Evolutionary conservation across 2,113 vertebrate species (phyloP).

Genomic region (Dendrocopos noguchii): DNA sequence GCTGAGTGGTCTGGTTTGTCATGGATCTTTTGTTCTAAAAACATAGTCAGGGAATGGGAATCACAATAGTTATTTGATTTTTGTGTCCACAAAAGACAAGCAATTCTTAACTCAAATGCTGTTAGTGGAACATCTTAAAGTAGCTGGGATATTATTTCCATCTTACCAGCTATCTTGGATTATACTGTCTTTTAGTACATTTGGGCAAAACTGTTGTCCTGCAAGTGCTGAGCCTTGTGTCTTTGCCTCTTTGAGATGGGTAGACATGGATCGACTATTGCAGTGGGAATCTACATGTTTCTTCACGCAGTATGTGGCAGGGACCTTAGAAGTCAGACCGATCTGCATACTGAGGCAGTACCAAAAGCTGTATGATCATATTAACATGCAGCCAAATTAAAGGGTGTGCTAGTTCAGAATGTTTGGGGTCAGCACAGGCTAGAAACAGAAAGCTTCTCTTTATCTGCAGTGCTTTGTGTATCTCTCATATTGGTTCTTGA

Average conservation of each 20-base stretch:
- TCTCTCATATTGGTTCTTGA: background rate
- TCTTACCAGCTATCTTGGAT: background rate
- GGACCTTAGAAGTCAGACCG: background rate
- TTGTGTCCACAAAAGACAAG: too few relatives aligned
- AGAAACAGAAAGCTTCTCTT: background rate
- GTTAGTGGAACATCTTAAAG: background rate
- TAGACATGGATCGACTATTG: background rate
- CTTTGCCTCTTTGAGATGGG: background rate
- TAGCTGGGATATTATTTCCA: background rate
- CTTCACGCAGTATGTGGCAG: background rate
- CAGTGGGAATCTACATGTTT: background rate
- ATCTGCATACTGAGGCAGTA: background rate
- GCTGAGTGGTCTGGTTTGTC: background rate
- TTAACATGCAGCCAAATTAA: background rate
- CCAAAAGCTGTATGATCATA: background rate
- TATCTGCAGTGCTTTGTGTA: background rate
- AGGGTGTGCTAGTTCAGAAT: background rate
- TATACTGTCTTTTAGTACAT: background rate
- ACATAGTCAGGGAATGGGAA: background rate
- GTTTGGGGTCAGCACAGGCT: background rate
- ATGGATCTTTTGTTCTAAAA: background rate
- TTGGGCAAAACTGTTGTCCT: background rate
- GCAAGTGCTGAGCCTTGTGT: background rate
- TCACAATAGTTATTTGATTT: background rate
- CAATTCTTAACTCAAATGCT: background rate